These are phyloP conservation scores for Merodon equestris DNA, from an alignment of 2,888 invertebrate genomes.

Conservation along the genomic window DNA sequence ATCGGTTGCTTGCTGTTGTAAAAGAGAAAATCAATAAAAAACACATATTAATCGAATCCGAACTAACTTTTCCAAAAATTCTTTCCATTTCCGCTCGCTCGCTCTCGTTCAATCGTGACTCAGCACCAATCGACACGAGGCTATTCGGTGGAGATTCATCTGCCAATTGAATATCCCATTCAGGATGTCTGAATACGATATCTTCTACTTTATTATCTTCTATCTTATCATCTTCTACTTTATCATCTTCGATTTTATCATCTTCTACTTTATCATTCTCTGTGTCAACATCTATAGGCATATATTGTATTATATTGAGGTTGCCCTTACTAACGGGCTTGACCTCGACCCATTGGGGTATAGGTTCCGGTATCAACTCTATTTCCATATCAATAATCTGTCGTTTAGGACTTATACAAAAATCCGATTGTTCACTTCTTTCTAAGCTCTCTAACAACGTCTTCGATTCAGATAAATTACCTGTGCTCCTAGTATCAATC, in stretches of 20 bases:
- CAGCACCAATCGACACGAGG: constrained; percentile 19
- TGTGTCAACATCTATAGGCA: too few relatives aligned
- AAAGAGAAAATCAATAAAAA: not conserved
- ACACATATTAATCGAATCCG: not conserved
- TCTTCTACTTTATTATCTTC: constrained; percentile 8
- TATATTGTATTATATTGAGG: not conserved
- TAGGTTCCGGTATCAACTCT: not conserved
- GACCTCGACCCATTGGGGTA: constrained; percentile 61
- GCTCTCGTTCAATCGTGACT: constrained; percentile 17
- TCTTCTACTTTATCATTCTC: not conserved
- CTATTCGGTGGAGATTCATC: constrained; percentile 13
- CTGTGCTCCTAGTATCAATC: not conserved
- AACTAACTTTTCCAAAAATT: constrained; percentile 34
- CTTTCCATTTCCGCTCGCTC: constrained; percentile 45
- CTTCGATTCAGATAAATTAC: too few relatives aligned
- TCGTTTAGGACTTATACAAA: too few relatives aligned
- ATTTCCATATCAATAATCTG: not conserved
- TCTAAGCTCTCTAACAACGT: too few relatives aligned
- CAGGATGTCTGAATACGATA: not conserved
- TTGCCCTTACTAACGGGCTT: constrained; percentile 26
- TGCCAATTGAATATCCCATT: not conserved
- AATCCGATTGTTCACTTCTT: too few relatives aligned
- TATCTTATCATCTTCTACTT: not conserved
- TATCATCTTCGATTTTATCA: not conserved
- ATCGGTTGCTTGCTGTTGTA: constrained; percentile 22